Base-by-base conservation (phyloP, 2,888 invertebrate genomes). In the Galeruca laticollis region DNA sequence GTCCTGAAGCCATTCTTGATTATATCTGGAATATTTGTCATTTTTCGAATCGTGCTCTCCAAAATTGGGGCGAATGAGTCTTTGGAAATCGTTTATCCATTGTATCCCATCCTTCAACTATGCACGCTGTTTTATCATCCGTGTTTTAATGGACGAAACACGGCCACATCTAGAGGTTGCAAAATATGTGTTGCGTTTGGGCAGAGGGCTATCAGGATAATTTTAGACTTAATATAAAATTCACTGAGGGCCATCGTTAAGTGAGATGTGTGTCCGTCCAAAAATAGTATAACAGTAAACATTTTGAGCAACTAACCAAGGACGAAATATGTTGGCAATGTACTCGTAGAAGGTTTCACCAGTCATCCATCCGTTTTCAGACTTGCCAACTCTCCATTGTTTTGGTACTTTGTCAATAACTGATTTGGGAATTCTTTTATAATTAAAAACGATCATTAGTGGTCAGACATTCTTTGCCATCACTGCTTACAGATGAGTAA, bases 281-380 rank as follows among this genome's bases (percentile, higher is more conserved):
- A n/a, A n/a, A n/a, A n/a, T n/a, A n/a, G n/a, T n/a, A n/a, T n/a
- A n/a, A n/a, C n/a, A n/a, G n/a, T 77, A 64, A 49, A 85, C 80
- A 49, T 80, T 70, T 65, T 82, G 77, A 67, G 77, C 72, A 37
- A 77, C 54, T 60, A 85, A 70, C 84, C 83, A 86, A 51, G 80
- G 80, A 74, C 80, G 69, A 75, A 85, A 84, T 52, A 83, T 75
- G 73, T 84, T 83, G 9, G 79, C 77, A 9, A 85, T 78, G 69
- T 80, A 85, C 73, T 85, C 82, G 73, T 75, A 84, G n/a, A n/a
- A n/a, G n/a, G n/a, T n/a, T n/a, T n/a, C n/a, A n/a, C n/a, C n/a
- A n/a, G n/a, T n/a, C n/a, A n/a, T n/a, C n/a, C n/a, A n/a, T n/a
- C n/a, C n/a, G n/a, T n/a, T n/a, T n/a, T n/a, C n/a, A n/a, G n/a